Conservation (phyloP, 2,113 vertebrate genomes). For the Cnemophilus loriae region DNA sequence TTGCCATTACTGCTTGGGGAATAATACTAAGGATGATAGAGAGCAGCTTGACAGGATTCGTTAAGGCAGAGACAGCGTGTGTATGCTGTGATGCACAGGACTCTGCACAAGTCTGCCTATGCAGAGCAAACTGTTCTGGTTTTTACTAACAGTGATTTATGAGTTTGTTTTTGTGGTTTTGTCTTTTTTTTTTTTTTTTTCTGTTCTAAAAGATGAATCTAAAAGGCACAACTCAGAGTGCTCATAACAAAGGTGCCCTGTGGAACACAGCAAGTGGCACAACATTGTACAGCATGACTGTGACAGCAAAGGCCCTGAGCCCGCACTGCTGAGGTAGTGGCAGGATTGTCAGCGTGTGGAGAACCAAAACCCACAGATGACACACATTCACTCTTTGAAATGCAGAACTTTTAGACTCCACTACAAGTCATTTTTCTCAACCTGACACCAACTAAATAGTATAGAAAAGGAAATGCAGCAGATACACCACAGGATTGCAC, state of each 20-base stretch:
- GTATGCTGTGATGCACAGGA: neutral
- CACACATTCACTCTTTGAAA: neutral
- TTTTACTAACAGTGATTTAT: constrained; percentile 1
- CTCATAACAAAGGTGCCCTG: neutral
- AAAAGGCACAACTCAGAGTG: neutral
- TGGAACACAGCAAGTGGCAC: neutral
- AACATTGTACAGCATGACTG: neutral
- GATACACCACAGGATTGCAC: neutral
- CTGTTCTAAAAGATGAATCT: neutral
- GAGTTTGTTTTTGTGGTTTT: neutral
- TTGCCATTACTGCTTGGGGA: neutral
- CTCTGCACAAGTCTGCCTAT: neutral
- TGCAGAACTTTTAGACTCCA: neutral
- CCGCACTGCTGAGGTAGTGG: neutral
- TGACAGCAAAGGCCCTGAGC: neutral
- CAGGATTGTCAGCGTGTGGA: neutral
- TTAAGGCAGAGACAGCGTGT: neutral
- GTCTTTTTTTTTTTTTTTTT: neutral
- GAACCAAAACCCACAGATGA: neutral
- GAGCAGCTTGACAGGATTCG: constrained; percentile 13
- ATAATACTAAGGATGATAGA: neutral
- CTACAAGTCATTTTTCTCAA: neutral
- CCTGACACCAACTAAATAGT: neutral
- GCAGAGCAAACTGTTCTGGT: neutral
- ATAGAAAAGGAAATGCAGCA: neutral